Percentiles rank a stretch among this genome's conserved stretches.
Evolutionary conservation across 1,140 invertebrate genomes (phyloP).

Genomic region (Drosophila parabipectinata): DNA sequence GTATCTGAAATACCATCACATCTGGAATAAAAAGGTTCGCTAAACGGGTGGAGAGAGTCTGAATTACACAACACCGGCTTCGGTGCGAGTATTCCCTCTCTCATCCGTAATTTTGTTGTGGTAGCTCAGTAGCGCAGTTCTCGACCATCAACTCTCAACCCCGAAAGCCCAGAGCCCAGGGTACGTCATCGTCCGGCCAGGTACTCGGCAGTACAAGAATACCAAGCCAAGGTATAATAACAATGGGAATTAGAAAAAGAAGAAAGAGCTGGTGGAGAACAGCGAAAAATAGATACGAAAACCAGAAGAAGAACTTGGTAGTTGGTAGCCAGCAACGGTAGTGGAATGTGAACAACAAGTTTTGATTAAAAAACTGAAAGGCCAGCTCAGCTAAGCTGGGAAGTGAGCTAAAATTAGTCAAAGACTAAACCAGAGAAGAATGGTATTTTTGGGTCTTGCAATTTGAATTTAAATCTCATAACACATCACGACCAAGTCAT

Average conservation of each 20-base stretch:
- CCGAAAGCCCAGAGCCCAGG: neutral
- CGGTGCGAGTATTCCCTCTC: conserved; percentile 8
- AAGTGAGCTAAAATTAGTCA: conserved; percentile 27
- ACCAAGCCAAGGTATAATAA: conserved; percentile 33
- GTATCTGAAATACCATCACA: neutral
- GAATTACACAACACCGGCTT: conserved; percentile 23
- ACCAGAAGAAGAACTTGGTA: conserved; percentile 9
- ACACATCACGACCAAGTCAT: conserved; percentile 76
- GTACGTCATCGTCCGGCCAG: conserved; percentile 31
- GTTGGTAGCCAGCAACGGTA: conserved; percentile 4
- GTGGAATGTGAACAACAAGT: conserved; percentile 42
- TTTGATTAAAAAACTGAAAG: conserved; percentile 33
- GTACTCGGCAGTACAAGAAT: conserved; percentile 34
- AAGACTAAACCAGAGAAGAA: conserved; percentile 13
- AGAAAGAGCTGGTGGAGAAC: conserved; percentile 8
- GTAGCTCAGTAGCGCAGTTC: conserved; percentile 21
- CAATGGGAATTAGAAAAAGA: conserved; percentile 25
- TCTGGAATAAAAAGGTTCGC: neutral
- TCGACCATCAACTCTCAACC: neutral
- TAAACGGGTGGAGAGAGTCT: conserved; percentile 8
- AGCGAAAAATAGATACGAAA: conserved; percentile 15
- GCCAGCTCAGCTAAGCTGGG: neutral
- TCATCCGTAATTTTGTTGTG: conserved; percentile 40
- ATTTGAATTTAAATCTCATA: conserved; percentile 69
- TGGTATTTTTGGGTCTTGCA: conserved; percentile 54